Conservation (phyloP, 2,113 vertebrate genomes). For the Engraulis encrasicolus region DNA sequence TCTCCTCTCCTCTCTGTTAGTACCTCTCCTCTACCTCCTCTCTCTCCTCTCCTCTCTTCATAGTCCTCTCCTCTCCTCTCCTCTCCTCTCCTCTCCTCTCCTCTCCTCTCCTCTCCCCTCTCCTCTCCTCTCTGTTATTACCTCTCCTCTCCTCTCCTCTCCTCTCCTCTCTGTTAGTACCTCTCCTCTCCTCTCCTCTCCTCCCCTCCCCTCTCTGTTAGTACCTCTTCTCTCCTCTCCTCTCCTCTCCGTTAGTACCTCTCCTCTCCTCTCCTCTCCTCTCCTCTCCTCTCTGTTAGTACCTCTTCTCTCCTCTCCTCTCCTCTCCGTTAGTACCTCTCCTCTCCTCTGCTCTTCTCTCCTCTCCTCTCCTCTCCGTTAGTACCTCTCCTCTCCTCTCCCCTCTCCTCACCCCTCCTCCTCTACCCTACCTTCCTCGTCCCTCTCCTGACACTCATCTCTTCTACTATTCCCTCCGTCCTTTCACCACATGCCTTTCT, state of each 20-base stretch:
- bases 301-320: background rate
- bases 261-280: background rate
- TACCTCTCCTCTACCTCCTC: too few species aligned
- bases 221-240: too few species aligned
- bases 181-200: background rate
- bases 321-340: background rate
- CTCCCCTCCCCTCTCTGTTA: too few species aligned
- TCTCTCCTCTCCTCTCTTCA: background rate
- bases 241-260: too few species aligned
- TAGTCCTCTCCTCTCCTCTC: background rate
- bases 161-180: background rate
- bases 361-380: background rate
- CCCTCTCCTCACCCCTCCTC: too few species aligned
- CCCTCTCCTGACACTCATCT: too few species aligned
- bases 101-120: background rate
- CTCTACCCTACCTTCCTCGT: too few species aligned
- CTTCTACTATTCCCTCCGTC: too few species aligned
- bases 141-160: background rate
- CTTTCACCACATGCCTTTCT: too few species aligned
- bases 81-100: background rate
- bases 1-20: constrained; percentile 57
- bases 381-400: too few species aligned
- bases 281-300: background rate
- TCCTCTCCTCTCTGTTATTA: background rate
- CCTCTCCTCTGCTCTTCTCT: background rate